Conservation (phyloP, 2,797 vertebrate species). For the Sebastes taczanowskii region DNA sequence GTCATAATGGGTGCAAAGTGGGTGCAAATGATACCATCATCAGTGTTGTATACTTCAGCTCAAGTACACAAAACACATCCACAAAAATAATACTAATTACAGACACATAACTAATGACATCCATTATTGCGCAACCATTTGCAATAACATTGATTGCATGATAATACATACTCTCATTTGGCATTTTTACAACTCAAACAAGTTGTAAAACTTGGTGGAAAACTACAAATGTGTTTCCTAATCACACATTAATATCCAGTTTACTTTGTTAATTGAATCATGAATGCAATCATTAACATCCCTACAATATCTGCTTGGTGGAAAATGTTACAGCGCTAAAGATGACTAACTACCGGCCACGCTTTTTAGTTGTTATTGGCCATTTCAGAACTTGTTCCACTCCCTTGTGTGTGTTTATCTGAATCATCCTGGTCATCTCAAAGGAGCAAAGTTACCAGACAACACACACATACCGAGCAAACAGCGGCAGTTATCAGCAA, state of each 20-base stretch:
- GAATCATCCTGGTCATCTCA: conserved; percentile 21
- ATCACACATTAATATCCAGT: background rate
- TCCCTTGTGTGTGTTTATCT: conserved; percentile 20
- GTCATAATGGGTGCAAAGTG: background rate
- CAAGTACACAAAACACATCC: background rate
- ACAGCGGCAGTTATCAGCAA: conserved; percentile 32
- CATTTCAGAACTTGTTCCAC: background rate
- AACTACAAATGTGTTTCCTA: background rate
- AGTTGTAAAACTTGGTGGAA: background rate
- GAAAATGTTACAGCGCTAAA: background rate
- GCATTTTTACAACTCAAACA: background rate
- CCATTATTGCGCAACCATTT: background rate
- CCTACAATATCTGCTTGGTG: background rate
- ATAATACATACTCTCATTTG: background rate
- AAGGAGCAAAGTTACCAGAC: conserved; percentile 22
- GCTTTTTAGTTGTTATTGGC: background rate
- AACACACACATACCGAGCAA: conserved; percentile 8
- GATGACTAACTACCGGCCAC: conserved; percentile 2
- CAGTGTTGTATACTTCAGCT: background rate
- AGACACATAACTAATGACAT: conserved; percentile 10
- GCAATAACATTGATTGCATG: background rate
- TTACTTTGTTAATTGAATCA: conserved; percentile 1
- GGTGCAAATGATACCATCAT: background rate
- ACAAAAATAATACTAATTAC: background rate
- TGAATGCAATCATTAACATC: background rate